Conservation (phyloP, 2,888 invertebrate genomes). For the Luperina testacea region DNA sequence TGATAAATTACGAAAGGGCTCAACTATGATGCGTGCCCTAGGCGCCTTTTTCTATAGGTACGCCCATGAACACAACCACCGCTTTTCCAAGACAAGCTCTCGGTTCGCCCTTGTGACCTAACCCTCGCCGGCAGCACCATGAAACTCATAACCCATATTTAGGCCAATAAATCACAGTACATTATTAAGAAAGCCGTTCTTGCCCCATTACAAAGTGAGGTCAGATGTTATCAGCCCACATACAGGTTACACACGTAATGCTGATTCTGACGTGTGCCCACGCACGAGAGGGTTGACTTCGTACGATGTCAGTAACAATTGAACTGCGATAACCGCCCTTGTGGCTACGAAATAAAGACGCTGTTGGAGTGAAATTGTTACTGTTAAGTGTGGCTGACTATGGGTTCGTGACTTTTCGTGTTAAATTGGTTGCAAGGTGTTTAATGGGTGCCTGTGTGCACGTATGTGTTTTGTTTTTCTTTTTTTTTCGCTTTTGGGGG, state of each 20-base stretch:
- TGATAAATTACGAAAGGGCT: too few relatives aligned
- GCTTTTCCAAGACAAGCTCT: background rate
- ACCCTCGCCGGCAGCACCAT: conserved; percentile 6
- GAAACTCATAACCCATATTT: conserved; percentile 59
- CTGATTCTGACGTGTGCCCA: conserved; percentile 73
- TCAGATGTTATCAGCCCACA: conserved; percentile 70
- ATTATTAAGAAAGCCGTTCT: conserved; percentile 51
- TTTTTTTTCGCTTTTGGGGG: conserved; percentile 4
- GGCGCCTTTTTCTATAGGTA: too few relatives aligned
- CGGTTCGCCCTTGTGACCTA: conserved; percentile 29
- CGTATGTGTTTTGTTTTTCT: conserved; percentile 25
- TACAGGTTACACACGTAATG: conserved; percentile 72
- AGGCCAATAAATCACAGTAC: conserved; percentile 51
- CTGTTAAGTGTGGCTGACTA: background rate
- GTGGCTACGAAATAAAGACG: conserved; percentile 7
- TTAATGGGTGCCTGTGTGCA: conserved; percentile 41
- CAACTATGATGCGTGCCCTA: too few relatives aligned
- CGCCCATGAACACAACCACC: too few relatives aligned
- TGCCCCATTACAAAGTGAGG: conserved; percentile 62
- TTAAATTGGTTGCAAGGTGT: conserved; percentile 48
- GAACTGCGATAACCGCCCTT: conserved; percentile 11
- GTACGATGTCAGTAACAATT: background rate
- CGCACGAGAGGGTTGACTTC: conserved; percentile 44
- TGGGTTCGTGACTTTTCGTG: conserved; percentile 53
- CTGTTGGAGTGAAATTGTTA: background rate